Conservation (phyloP, 2,888 invertebrate genomes). For the Ichneumoninae sp. region DNA sequence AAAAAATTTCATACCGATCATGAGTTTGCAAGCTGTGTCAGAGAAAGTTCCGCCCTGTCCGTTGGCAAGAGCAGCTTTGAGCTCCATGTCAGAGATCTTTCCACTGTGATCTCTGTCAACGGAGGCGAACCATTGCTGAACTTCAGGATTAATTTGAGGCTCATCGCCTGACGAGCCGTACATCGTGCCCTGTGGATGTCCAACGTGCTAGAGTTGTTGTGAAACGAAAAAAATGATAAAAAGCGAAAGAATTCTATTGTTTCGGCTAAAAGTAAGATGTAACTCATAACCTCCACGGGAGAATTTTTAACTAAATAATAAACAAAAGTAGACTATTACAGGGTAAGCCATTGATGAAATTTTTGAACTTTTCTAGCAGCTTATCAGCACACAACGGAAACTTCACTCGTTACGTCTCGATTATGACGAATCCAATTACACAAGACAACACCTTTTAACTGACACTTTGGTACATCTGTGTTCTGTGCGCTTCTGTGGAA, state of each 20-base stretch:
- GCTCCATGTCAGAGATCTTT: slow-evolving; percentile 90
- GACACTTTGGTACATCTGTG: slow-evolving; percentile 7
- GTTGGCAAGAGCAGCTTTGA: slow-evolving; percentile 93
- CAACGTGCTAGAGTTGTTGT: slow-evolving; percentile 43
- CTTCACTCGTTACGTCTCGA: slow-evolving; percentile 41
- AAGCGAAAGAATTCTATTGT: slow-evolving; percentile 22
- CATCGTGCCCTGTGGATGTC: slow-evolving; percentile 60
- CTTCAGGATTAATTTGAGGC: slow-evolving; percentile 88
- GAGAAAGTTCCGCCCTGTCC: slow-evolving; percentile 94
- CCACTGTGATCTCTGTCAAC: slow-evolving; percentile 95
- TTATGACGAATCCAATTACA: slow-evolving; percentile 35
- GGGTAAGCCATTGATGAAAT: slow-evolving; percentile 60
- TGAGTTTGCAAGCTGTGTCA: slow-evolving; percentile 92
- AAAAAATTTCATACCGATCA: slow-evolving; percentile 88
- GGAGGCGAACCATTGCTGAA: slow-evolving; percentile 93
- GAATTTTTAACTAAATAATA: neutral
- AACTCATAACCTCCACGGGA: slow-evolving; percentile 49
- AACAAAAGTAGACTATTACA: slow-evolving; percentile 40
- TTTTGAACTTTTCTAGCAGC: neutral
- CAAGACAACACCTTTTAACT: slow-evolving; percentile 41
- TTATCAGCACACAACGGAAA: neutral
- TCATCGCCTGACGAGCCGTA: slow-evolving; percentile 71
- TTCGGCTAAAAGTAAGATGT: neutral
- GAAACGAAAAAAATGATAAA: slow-evolving; percentile 28
- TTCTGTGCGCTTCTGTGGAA: neutral